Base-by-base conservation (phyloP, 2,888 invertebrate genomes). In the Caenorhabditis angaria region DNA sequence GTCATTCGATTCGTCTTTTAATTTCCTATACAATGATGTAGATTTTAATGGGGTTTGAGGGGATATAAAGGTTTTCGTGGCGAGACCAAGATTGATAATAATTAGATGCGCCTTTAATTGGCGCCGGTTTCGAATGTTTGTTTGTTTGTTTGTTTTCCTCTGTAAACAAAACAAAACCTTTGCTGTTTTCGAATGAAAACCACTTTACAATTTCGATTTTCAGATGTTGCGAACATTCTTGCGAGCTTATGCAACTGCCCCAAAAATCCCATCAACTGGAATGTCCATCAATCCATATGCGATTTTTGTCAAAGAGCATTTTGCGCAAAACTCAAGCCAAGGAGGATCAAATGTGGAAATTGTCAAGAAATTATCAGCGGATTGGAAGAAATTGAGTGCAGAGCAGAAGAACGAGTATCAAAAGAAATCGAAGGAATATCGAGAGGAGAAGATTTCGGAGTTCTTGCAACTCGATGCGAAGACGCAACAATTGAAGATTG, bases 261-360 rank as follows among this genome's bases (percentile, higher is more conserved):
- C 24, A 20, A 53, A 63, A n/a, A 20, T 60, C n/a, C 60, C 64
- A 8, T 2, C 29, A 10, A 24, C n/a, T 14, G 71, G 71, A 53
- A 63, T 64, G 60, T 56, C 28, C 5, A 54, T 66, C 28, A 61
- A 35, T 22, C 66, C 71, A n/a, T 71, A 66, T 50, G 64, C 61
- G 12, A 53, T 66, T 47, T 71, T 55, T 35, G 53, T 66, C 54
- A 67, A 66, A 22, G 60, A 66, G 41, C 59, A 64, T 5, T 71
- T 63, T 35, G 32, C 3, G 4, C 10, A 4, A 3, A 55, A 55
- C 10, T 24, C 18, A 5, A n/a, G n/a, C n/a, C n/a, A n/a, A n/a
- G n/a, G n/a, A n/a, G 47, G 24, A 47, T 3, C 5, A 8, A 58
- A 28, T 22, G 35, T 57, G 12, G 62, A 61, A 2, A 8, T 41